Percentiles rank a stretch among this genome's conserved stretches.
Conservation (phyloP, 2,113 vertebrate genomes). For the Willisornis vidua region DNA sequence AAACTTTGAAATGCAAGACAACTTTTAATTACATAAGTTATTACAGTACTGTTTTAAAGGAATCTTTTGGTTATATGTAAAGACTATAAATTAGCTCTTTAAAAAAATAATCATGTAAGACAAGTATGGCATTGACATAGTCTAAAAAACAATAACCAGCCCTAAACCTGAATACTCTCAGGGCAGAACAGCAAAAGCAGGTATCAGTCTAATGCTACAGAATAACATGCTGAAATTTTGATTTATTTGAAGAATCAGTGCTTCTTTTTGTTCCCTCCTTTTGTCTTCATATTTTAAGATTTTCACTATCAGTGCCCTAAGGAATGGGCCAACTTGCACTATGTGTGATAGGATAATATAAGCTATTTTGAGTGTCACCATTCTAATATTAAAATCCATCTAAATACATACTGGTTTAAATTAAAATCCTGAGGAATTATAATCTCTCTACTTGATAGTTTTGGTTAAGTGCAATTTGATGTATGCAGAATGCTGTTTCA, state of each 20-base stretch:
- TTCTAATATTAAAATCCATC: slow-evolving; percentile 41
- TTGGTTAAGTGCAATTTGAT: slow-evolving; percentile 77
- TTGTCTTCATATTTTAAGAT: slow-evolving; percentile 36
- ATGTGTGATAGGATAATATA: slow-evolving; percentile 28
- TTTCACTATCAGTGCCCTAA: slow-evolving; percentile 41
- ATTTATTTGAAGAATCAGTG: slow-evolving; percentile 31
- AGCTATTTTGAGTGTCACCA: not conserved
- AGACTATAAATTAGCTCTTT: slow-evolving; percentile 65
- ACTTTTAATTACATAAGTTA: slow-evolving; percentile 43
- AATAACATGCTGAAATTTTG: slow-evolving; percentile 49
- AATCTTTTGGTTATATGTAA: slow-evolving; percentile 67
- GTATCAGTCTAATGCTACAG: slow-evolving; percentile 38
- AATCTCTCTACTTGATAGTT: slow-evolving; percentile 66
- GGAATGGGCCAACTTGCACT: slow-evolving; percentile 25
- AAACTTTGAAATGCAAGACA: slow-evolving; percentile 13
- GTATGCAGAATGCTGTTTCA: slow-evolving; percentile 65
- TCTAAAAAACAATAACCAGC: slow-evolving; percentile 62
- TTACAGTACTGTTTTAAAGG: slow-evolving; percentile 65
- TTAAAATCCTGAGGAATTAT: slow-evolving; percentile 78
- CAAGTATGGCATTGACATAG: slow-evolving; percentile 54
- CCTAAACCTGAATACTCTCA: slow-evolving; percentile 53
- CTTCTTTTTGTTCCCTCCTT: slow-evolving; percentile 26
- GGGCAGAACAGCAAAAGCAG: slow-evolving; percentile 60
- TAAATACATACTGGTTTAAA: slow-evolving; percentile 62
- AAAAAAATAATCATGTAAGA: slow-evolving; percentile 76